Conservation (phyloP, 2,113 vertebrate species). For the Corynorhinus townsendii region DNA sequence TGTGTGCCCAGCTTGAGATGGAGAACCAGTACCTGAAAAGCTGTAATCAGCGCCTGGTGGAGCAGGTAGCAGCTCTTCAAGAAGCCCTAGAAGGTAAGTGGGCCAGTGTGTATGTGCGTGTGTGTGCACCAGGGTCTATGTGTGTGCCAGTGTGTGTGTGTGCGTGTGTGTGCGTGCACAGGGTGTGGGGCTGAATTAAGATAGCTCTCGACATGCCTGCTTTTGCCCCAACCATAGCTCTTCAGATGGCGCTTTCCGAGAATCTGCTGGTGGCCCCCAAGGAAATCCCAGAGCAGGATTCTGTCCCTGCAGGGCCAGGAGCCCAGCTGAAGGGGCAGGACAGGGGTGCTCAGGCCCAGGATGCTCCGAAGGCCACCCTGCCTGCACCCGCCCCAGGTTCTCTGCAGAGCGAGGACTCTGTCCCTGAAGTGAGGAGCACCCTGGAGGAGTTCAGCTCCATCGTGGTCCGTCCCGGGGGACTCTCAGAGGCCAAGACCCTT, state of each 20-base stretch:
- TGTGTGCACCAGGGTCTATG: too few species aligned
- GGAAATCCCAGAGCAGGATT: not conserved
- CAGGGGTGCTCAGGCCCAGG: not conserved
- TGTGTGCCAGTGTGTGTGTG: not conserved
- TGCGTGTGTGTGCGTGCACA: too few species aligned
- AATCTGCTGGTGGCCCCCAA: not conserved
- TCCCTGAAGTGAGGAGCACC: not conserved
- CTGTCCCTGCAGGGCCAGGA: not conserved
- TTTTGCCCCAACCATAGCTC: conserved; percentile 38
- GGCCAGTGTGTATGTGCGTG: fast-evolving
- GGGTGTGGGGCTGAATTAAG: not conserved
- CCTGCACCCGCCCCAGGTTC: not conserved
- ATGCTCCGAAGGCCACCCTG: not conserved
- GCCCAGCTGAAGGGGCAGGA: not conserved
- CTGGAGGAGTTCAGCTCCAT: not conserved
- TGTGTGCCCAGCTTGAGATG: conserved; percentile 87
- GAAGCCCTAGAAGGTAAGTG: conserved; percentile 88
- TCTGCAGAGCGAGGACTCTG: not conserved
- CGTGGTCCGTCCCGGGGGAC: not conserved
- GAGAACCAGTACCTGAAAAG: conserved; percentile 92
- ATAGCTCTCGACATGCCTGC: not conserved
- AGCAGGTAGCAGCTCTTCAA: conserved; percentile 88
- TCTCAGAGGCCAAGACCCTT: not conserved
- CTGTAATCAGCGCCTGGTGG: conserved; percentile 86
- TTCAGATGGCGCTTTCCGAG: conserved; percentile 24